phyloP scores from a whole-genome alignment of 2,888 invertebrate species.

The Pseudolycoriella hygida region DNA sequence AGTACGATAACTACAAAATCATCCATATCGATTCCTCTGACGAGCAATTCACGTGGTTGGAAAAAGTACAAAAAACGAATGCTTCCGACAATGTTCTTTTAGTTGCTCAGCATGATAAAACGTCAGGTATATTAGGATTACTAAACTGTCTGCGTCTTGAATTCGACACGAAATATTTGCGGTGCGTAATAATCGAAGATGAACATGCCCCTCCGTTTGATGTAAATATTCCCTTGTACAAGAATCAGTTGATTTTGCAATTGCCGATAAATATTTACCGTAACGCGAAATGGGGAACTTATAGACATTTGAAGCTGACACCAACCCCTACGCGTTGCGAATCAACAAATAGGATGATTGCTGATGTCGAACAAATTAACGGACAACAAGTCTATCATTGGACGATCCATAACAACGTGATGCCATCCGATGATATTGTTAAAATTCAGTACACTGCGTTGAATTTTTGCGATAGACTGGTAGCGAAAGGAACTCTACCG shows the following conservation, averaged over 20 bases:
- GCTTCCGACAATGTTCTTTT: slow-evolving; percentile 31
- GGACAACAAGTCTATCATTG: slow-evolving; percentile 72
- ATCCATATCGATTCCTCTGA: slow-evolving; percentile 18
- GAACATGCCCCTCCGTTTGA: slow-evolving; percentile 46
- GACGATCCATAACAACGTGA: slow-evolving; percentile 45
- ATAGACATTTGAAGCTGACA: slow-evolving; percentile 52
- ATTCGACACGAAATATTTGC: slow-evolving; percentile 46
- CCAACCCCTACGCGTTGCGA: slow-evolving; percentile 30
- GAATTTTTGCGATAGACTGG: slow-evolving; percentile 92
- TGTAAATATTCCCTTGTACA: slow-evolving; percentile 42
- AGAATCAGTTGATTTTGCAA: slow-evolving; percentile 47
- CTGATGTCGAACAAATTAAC: slow-evolving; percentile 60
- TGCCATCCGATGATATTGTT: slow-evolving; percentile 34
- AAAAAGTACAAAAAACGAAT: slow-evolving; percentile 18
- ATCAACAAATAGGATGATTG: slow-evolving; percentile 48
- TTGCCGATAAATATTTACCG: slow-evolving; percentile 62
- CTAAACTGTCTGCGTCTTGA: slow-evolving; percentile 73
- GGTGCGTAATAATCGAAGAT: slow-evolving; percentile 45
- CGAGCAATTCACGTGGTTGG: slow-evolving; percentile 20
- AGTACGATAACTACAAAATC: slow-evolving; percentile 14
- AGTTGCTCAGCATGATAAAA: slow-evolving; percentile 44
- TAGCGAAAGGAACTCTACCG: slow-evolving; percentile 76
- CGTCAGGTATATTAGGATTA: slow-evolving; percentile 77
- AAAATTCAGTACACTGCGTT: slow-evolving; percentile 58
- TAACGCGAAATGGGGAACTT: slow-evolving; percentile 57